Evolutionary conservation across 2,797 vertebrate genomes (phyloP).

Genomic region (Parauchenoglanis ngamensis): DNA sequence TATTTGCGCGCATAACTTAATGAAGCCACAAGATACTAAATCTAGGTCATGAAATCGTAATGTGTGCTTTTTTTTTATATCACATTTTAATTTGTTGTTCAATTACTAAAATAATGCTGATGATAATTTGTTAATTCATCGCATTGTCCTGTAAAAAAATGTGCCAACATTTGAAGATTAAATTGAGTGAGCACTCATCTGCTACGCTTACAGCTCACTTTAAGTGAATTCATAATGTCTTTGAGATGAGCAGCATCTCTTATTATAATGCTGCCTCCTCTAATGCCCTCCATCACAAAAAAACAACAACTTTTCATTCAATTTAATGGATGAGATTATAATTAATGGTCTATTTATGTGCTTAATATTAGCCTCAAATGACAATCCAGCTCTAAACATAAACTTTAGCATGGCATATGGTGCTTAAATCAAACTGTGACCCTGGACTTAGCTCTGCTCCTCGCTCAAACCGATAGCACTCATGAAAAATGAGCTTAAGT

Average conservation of each 20-base stretch:
- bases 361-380: background rate
- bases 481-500: background rate
- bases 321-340: background rate
- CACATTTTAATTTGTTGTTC: background rate
- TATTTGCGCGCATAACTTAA: background rate
- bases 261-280: background rate
- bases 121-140: conserved; percentile 1
- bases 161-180: background rate
- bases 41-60: background rate
- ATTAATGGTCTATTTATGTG: background rate
- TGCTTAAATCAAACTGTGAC: background rate
- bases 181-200: background rate
- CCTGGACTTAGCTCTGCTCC: background rate
- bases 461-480: background rate
- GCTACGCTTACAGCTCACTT: background rate
- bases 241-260: background rate
- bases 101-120: background rate
- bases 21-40: background rate
- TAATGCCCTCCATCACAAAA: background rate
- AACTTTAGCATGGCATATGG: background rate
- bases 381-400: background rate
- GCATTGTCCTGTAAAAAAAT: background rate
- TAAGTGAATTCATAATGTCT: background rate
- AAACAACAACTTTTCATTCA: background rate
- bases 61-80: background rate